Base-by-base conservation (phyloP, 2,888 invertebrate genomes). In the Lasius platythorax region DNA sequence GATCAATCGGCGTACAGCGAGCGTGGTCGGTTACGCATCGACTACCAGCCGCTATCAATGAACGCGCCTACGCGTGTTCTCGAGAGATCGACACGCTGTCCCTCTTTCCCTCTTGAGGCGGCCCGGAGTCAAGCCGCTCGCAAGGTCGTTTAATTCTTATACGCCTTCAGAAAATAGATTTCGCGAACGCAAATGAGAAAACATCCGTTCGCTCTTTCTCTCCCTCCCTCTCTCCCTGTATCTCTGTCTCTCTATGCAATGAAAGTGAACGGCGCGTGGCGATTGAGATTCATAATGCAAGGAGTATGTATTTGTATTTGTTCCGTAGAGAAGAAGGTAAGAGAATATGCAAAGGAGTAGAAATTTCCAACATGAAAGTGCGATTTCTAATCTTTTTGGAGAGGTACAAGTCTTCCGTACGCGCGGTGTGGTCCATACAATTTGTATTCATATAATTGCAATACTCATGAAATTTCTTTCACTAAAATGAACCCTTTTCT, bases 11-110 rank as follows among this genome's bases (percentile, higher is more conserved):
- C 33, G 28, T 33, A 37, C 46, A 64, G 43, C 43, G 12, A 50
- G 43, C 53, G 87, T 85, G 81, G 84, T 87, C 89, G 82, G 92
- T 91, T 89, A 91, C 91, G 92, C 90, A 87, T 90, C 91, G 89
- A 85, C 90, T 90, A 89, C 88, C 91, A 89, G 86, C 87, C 89
- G 88, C 90, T 93, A 92, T 93, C 93, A 93, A 93, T 93, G 93
- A 92, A 93, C 88, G 84, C 93, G 89, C 93, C 93, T 91, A 93
- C 92, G 92, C 91, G 83, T 70, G 18, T 46, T 72, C 79, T 50
- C 79, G 61, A 82, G 86, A 90, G 87, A 88, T 91, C 91, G 88
- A 86, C 89, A 87, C 87, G 76, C 85, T 76, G 73, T 79, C 75
- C 58, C 58, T 85, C 70, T 58, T 66, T 63, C 66, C 61, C 66